Conservation (phyloP, 1,140 invertebrate species). For the Bombus superbus region DNA sequence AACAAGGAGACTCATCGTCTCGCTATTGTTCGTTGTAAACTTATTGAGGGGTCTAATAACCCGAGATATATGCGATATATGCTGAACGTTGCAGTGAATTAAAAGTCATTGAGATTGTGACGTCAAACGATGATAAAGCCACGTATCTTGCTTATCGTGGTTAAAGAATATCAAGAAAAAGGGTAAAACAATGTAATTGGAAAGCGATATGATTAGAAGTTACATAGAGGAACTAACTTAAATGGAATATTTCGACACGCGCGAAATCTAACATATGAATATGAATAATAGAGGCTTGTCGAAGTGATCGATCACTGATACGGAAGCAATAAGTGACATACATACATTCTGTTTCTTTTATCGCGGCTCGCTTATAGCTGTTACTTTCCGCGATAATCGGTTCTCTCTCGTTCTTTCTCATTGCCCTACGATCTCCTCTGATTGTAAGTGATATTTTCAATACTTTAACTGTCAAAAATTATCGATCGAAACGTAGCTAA, state of each 20-base stretch:
- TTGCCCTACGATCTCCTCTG: neutral
- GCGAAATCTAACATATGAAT: too few relatives aligned
- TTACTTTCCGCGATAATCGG: neutral
- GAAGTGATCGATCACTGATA: neutral
- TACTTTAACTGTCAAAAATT: too few relatives aligned
- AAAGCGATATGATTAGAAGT: neutral
- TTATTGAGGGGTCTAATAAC: neutral
- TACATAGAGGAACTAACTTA: neutral
- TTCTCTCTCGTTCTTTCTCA: too few relatives aligned
- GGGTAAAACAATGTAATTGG: neutral
- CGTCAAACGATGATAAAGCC: neutral
- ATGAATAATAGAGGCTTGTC: neutral
- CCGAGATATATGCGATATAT: too few relatives aligned
- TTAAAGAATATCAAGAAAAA: too few relatives aligned
- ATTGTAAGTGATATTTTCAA: neutral
- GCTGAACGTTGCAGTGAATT: neutral
- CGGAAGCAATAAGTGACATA: neutral
- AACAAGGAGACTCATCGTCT: too few relatives aligned
- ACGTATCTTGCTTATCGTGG: neutral
- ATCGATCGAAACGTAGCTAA: too few relatives aligned
- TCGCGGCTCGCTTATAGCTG: neutral
- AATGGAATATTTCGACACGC: neutral
- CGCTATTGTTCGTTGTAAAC: neutral
- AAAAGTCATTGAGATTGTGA: neutral
- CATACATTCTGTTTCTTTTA: neutral